Base-by-base conservation (phyloP, 2,888 invertebrate genomes). In the Tillus elongatus region DNA sequence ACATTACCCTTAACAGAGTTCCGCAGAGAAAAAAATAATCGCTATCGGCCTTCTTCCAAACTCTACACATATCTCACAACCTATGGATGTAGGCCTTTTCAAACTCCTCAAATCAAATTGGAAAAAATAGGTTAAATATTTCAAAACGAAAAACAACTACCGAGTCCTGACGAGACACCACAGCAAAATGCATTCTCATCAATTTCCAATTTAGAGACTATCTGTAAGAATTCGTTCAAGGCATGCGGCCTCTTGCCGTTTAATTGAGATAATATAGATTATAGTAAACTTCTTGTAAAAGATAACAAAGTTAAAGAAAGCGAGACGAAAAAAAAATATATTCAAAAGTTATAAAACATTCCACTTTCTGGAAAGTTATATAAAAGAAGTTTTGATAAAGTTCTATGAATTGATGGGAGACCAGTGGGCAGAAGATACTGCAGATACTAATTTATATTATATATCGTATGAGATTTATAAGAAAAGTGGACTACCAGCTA, bases 41-140 rank as follows among this genome's bases (percentile, higher is more conserved):
- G 35, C 31, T 9, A 35, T 35, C 12, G 13, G 35, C 35, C 31
- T 30, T 12, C 29, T 35, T 12, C 15, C 35, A 13, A 33, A 33
- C 12, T 24, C 33, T 9, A 33, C 33, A 27, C 35, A 35, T 30
- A 35, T 35, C 31, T 29, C 31, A 31, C 31, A 31, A 13, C 31
- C 31, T 31, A 43, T 63, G 40, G 58, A 63, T 41, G 56, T 60
- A 3, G 49, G 51, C 9, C 47, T 62, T 13, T 61, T 62, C 43
- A 50, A 46, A 37, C 46, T 53, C 8, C 35, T 61, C 13, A 58
- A 61, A 46, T 33, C 14, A 24, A 37, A 35, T 30, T 60, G 58
- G 60, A 55, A 43, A 33, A 50, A 50, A 28, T 41, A 37, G 4
- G 49, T 54, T 13, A 43, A 42, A 26, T 43, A 50, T 24, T 35